These are phyloP conservation scores for Malurus splendens DNA, from an alignment of 2,797 vertebrate species.

Conservation along the genomic window DNA sequence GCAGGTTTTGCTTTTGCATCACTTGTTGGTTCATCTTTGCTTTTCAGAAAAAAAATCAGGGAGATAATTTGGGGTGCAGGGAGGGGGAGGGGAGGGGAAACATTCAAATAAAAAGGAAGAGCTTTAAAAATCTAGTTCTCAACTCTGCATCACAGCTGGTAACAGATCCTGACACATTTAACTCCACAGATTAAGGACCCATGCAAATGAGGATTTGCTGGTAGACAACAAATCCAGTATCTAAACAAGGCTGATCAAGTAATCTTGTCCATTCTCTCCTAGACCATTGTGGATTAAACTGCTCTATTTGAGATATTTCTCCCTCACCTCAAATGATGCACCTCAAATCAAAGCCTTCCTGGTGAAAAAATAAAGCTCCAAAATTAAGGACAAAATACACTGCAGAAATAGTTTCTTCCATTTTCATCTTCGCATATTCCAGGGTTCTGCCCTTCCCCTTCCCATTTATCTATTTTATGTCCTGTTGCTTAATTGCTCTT, in stretches of 20 bases:
- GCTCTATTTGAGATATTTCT: background rate
- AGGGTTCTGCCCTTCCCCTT: background rate
- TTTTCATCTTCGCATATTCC: background rate
- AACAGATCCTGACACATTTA: constrained; percentile 22
- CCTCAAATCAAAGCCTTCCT: background rate
- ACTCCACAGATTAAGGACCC: constrained; percentile 58
- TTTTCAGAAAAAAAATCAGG: background rate
- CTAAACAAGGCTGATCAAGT: constrained; percentile 38
- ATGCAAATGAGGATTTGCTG: constrained; percentile 63
- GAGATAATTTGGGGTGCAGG: background rate
- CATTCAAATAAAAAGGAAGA: background rate
- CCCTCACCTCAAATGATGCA: background rate
- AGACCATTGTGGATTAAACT: background rate
- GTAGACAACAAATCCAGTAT: constrained; percentile 53
- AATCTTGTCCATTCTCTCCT: constrained; percentile 28
- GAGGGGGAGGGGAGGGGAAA: background rate
- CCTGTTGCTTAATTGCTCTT: constrained; percentile 41
- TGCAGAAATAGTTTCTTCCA: background rate
- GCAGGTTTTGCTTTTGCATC: background rate
- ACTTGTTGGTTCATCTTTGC: constrained; percentile 10
- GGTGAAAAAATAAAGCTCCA: background rate
- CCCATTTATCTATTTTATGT: constrained; percentile 38
- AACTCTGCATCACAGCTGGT: background rate
- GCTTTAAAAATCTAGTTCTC: constrained; percentile 12
- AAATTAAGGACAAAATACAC: background rate